These are phyloP conservation scores for Sorex maritimensis DNA, from an alignment of 2,797 vertebrate genomes.

Conservation along the genomic window DNA sequence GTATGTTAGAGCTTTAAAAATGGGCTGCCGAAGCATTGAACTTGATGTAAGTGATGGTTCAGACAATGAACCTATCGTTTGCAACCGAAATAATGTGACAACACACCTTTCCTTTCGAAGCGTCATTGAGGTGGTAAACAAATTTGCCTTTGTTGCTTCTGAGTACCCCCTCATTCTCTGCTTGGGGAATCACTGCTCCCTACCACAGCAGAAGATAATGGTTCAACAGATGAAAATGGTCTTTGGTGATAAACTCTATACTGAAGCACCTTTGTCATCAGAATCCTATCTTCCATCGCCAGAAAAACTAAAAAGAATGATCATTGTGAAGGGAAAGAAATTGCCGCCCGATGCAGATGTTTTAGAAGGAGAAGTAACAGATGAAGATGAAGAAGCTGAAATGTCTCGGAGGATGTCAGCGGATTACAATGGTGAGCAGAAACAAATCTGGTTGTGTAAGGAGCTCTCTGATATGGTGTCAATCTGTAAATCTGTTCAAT, in stretches of 20 bases:
- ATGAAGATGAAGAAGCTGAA: constrained; percentile 97
- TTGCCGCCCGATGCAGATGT: constrained; percentile 92
- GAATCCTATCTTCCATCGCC: constrained; percentile 95
- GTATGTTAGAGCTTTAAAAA: constrained; percentile 95
- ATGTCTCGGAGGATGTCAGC: constrained; percentile 91
- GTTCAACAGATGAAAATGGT: constrained; percentile 95
- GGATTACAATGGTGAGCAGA: constrained; percentile 92
- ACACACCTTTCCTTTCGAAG: constrained; percentile 93
- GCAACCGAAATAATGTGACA: constrained; percentile 94
- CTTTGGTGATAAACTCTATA: constrained; percentile 95
- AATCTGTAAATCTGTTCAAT: constrained; percentile 91
- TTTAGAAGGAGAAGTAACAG: constrained; percentile 97
- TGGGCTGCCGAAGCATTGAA: constrained; percentile 97
- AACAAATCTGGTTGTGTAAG: constrained; percentile 94
- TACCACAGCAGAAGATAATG: constrained; percentile 95
- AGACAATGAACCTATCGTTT: constrained; percentile 96
- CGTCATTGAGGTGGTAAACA: constrained; percentile 97
- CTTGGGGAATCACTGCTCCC: constrained; percentile 96
- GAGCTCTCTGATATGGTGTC: constrained; percentile 96
- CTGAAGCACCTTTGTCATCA: constrained; percentile 91
- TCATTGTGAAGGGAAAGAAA: constrained; percentile 97
- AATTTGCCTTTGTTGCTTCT: constrained; percentile 96
- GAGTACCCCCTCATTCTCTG: constrained; percentile 97
- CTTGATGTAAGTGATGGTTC: constrained; percentile 97
- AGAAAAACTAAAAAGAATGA: constrained; percentile 95